Percentiles rank a stretch among this genome's conserved stretches.
phyloP scores from a whole-genome alignment of 2,888 invertebrate genomes.

The Timandra comae region DNA sequence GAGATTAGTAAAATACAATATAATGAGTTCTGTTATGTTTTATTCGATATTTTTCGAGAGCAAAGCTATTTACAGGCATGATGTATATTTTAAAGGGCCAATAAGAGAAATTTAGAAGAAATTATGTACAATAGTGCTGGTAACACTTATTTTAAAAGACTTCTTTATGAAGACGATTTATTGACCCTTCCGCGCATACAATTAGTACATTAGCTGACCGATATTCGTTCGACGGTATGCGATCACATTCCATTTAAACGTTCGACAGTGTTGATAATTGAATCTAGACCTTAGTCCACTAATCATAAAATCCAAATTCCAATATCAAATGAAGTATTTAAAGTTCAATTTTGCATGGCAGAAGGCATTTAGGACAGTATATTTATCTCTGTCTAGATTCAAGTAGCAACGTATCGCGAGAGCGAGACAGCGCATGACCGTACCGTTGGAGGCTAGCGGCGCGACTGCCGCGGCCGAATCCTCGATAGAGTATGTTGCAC shows the following conservation, averaged over 20 bases:
- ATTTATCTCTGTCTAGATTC: conserved; percentile 2
- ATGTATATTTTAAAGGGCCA: conserved; percentile 9
- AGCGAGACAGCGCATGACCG: conserved; percentile 13
- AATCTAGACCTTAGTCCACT: conserved; percentile 14
- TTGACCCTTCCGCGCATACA: conserved; percentile 16
- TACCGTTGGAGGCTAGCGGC: conserved; percentile 48
- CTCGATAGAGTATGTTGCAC: conserved; percentile 55
- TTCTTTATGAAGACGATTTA: too few species aligned
- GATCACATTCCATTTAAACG: conserved; percentile 5
- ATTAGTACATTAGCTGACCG: conserved; percentile 19
- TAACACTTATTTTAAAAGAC: too few species aligned
- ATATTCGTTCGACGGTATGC: conserved; percentile 10
- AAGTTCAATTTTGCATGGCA: too few species aligned
- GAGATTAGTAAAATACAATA: too few species aligned
- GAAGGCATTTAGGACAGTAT: too few species aligned
- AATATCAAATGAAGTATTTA: too few species aligned
- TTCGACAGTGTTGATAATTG: conserved; percentile 8
- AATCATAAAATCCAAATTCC: too few species aligned
- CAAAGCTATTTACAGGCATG: conserved; percentile 1
- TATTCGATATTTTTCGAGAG: too few species aligned
- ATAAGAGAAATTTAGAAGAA: too few species aligned
- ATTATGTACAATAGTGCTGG: too few species aligned
- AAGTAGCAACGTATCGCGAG: conserved; percentile 1
- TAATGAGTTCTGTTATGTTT: too few species aligned
- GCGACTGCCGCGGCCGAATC: conserved; percentile 55